Conservation (phyloP, 2,113 vertebrate species). For the Scopus umbretta region DNA sequence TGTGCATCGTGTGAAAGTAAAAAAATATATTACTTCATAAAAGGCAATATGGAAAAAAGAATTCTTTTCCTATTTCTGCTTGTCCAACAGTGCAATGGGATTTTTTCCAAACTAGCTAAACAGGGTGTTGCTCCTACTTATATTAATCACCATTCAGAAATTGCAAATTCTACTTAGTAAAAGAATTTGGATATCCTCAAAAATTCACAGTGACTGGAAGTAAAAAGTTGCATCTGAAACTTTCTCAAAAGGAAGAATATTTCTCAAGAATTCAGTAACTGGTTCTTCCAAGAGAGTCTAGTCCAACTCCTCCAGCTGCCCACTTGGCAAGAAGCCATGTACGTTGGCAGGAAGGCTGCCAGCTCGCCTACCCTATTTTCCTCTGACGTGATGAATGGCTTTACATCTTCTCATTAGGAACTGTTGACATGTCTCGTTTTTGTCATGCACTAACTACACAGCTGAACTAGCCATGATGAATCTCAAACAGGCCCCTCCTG, state of each 20-base stretch:
- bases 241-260: neutral
- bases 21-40: neutral
- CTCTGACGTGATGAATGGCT: slow-evolving; percentile 10
- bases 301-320: slow-evolving; percentile 40
- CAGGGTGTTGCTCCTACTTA: neutral
- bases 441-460: neutral
- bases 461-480: slow-evolving; percentile 4
- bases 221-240: neutral
- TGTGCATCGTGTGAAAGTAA: neutral
- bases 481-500: neutral
- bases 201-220: neutral
- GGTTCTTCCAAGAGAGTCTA: neutral
- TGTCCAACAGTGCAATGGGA: neutral
- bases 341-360: slow-evolving; percentile 17
- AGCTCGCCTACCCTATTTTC: slow-evolving; percentile 16
- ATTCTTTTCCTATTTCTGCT: neutral
- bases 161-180: neutral
- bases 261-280: neutral
- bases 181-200: neutral
- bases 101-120: neutral
- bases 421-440: slow-evolving; percentile 9
- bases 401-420: slow-evolving; percentile 21
- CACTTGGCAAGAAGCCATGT: neutral
- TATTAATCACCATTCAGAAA: neutral
- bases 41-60: neutral